Evolutionary conservation across 2,888 invertebrate genomes (phyloP).

Genomic region (Xanthorhoe spadicearia): DNA sequence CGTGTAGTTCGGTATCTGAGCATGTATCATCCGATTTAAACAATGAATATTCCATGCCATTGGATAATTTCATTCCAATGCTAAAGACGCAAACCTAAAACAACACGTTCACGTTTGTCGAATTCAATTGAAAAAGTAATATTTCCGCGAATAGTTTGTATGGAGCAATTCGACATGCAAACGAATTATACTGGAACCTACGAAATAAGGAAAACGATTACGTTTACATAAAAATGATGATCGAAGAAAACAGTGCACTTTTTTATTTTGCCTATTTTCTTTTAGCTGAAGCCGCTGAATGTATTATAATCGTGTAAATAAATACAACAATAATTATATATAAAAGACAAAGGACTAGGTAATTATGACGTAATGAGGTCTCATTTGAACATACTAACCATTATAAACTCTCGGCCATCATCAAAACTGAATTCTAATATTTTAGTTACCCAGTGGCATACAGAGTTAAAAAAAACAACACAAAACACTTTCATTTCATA

Average conservation of each 20-base stretch:
- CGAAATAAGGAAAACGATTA: slow-evolving; percentile 31
- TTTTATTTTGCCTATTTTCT: slow-evolving; percentile 16
- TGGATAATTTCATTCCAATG: slow-evolving; percentile 13
- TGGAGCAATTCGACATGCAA: slow-evolving; percentile 37
- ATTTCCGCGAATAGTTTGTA: slow-evolving; percentile 26
- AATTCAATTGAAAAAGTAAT: slow-evolving; percentile 46
- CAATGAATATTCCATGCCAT: slow-evolving; percentile 35
- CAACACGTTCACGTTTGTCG: slow-evolving; percentile 27
- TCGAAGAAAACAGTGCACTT: slow-evolving; percentile 16
- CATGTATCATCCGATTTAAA: slow-evolving; percentile 61
- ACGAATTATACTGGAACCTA: slow-evolving; percentile 25
- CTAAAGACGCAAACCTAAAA: slow-evolving; percentile 8
- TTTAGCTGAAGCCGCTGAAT: slow-evolving; percentile 2
- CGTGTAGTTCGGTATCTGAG: slow-evolving; percentile 59
- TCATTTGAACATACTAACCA: too few relatives aligned
- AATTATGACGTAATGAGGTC: too few relatives aligned
- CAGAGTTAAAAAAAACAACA: too few relatives aligned
- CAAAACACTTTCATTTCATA: too few relatives aligned
- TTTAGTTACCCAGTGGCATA: too few relatives aligned
- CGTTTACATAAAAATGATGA: slow-evolving; percentile 21
- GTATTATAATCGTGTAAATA: too few relatives aligned
- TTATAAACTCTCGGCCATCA: too few relatives aligned
- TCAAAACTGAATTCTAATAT: too few relatives aligned
- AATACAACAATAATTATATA: too few relatives aligned
- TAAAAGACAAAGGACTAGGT: not conserved